A percentile compares a stretch with the other conserved stretches of the same genome.
phyloP scores from a whole-genome alignment of 2,888 invertebrate species.

The Andrena flavipes region DNA sequence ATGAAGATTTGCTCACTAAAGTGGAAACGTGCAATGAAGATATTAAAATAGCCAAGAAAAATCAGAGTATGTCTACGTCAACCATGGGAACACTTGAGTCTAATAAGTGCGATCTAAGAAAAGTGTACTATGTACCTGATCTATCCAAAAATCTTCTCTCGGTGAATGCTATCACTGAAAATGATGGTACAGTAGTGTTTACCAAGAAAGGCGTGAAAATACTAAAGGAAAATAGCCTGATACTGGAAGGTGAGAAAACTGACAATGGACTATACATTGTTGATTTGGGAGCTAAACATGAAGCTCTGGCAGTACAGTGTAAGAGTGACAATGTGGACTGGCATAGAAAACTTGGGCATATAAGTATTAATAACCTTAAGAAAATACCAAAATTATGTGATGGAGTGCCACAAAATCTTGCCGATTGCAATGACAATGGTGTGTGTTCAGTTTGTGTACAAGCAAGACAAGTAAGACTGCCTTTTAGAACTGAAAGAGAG shows the following conservation, averaged over 20 bases:
- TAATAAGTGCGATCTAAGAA: neutral
- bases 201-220: constrained; percentile 14
- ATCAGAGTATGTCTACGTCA: neutral
- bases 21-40: neutral
- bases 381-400: neutral
- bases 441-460: neutral
- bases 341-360: constrained; percentile 1
- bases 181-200: constrained; percentile 19
- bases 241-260: constrained; percentile 9
- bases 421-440: neutral
- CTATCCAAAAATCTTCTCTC: constrained; percentile 25
- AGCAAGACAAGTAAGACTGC: neutral
- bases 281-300: neutral
- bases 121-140: constrained; percentile 20
- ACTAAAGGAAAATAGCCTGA: neutral
- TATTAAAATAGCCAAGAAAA: neutral
- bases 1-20: neutral
- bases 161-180: constrained; percentile 21
- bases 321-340: neutral
- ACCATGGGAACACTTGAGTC: neutral
- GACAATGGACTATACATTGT: neutral
- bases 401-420: neutral
- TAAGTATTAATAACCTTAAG: neutral
- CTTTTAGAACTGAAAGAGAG: neutral
- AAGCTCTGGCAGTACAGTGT: neutral